Percentiles rank a stretch among this genome's conserved stretches.
Conservation (phyloP, 2,113 vertebrate species). For the Nannospalax galili region DNA sequence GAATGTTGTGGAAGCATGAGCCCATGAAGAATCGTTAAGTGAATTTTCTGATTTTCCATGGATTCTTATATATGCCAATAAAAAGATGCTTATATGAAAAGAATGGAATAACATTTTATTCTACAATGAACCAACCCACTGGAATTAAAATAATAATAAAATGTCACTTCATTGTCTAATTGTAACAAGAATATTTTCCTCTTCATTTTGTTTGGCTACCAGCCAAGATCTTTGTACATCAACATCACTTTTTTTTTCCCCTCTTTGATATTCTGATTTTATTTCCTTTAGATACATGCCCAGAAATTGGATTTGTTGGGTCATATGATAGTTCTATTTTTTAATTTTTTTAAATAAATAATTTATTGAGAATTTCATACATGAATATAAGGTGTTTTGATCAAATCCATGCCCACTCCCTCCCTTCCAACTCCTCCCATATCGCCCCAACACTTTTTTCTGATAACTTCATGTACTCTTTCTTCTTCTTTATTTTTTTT, state of each 20-base stretch:
- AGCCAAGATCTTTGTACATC: conserved; percentile 14
- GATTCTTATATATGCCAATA: conserved; percentile 29
- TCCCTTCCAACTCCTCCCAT: too few relatives aligned
- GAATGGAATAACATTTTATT: conserved; percentile 42
- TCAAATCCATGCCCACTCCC: too few relatives aligned
- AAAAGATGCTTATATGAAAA: conserved; percentile 52
- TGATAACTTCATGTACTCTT: too few relatives aligned
- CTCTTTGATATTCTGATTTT: too few relatives aligned
- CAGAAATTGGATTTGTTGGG: too few relatives aligned
- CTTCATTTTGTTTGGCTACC: conserved; percentile 7
- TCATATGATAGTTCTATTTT: too few relatives aligned
- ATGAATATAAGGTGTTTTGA: too few relatives aligned
- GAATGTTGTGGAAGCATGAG: neutral
- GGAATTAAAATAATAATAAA: neutral
- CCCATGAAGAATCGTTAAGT: conserved; percentile 31
- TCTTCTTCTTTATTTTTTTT: too few relatives aligned
- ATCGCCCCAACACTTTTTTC: too few relatives aligned
- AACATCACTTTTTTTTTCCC: neutral
- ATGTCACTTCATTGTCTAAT: conserved; percentile 11
- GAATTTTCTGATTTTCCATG: conserved; percentile 54
- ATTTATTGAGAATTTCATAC: too few relatives aligned
- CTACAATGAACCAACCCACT: neutral
- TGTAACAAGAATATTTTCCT: conserved; percentile 38
- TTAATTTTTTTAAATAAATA: too few relatives aligned
- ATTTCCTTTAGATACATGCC: too few relatives aligned